A percentile compares a stretch with the other conserved stretches of the same genome.
Conservation (phyloP, 2,113 vertebrate species). For the Haplochromis burtoni region DNA sequence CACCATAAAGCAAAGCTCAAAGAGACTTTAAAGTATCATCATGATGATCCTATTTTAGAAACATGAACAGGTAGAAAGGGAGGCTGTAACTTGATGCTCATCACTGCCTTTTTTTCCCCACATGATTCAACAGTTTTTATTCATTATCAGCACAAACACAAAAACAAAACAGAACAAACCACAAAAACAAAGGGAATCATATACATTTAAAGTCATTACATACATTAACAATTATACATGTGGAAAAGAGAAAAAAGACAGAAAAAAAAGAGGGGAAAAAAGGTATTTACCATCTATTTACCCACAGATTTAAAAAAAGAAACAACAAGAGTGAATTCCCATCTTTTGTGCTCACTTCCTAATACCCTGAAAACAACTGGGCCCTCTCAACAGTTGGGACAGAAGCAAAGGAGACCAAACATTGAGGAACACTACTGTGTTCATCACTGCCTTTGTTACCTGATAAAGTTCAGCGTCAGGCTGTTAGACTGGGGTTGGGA, state of each 20-base stretch:
- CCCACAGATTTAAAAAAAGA: not conserved
- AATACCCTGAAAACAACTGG: not conserved
- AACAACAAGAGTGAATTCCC: not conserved
- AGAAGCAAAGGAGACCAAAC: not conserved
- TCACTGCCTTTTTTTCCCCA: rapidly evolving
- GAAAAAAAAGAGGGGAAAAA: rapidly evolving
- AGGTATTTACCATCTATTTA: not conserved
- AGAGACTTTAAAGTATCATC: not conserved
- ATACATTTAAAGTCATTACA: not conserved
- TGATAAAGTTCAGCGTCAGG: not conserved
- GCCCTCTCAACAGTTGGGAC: not conserved
- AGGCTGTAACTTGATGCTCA: not conserved
- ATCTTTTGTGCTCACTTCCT: not conserved
- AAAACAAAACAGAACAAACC: not conserved
- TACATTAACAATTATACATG: not conserved
- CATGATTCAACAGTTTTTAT: not conserved
- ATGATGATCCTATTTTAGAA: not conserved
- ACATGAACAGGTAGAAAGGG: not conserved
- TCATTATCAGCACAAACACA: not conserved
- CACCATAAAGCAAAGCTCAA: not conserved
- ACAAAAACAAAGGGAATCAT: not conserved
- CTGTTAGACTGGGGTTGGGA: not conserved
- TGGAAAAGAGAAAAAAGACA: not conserved
- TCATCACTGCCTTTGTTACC: not conserved
- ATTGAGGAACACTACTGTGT: not conserved